These are phyloP conservation scores for Alces alces DNA, from an alignment of 2,113 vertebrate genomes.

Conservation along the genomic window DNA sequence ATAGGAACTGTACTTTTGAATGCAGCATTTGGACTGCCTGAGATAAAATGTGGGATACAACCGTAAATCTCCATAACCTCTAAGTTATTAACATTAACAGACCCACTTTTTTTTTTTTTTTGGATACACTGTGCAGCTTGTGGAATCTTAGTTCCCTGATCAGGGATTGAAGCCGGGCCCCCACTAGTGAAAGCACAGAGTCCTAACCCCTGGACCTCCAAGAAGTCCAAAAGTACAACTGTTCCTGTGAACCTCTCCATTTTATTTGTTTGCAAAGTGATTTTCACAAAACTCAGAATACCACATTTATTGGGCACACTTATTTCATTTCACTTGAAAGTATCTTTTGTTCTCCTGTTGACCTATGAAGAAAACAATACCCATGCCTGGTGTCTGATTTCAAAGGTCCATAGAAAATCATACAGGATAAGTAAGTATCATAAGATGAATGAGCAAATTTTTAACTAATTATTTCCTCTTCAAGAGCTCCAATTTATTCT, in stretches of 20 bases:
- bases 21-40: background rate
- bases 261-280: slow-evolving; percentile 17
- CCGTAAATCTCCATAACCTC: background rate
- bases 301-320: background rate
- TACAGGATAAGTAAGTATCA: background rate
- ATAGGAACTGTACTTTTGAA: background rate
- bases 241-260: background rate
- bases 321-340: slow-evolving; percentile 16
- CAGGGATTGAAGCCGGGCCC: background rate
- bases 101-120: background rate
- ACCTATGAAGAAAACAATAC: background rate
- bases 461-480: slow-evolving; percentile 46
- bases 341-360: background rate
- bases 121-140: background rate
- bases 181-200: background rate
- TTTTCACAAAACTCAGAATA: slow-evolving; percentile 37
- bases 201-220: background rate
- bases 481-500: slow-evolving; percentile 2
- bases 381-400: background rate
- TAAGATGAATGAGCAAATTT: slow-evolving; percentile 33
- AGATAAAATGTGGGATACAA: background rate
- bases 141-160: background rate
- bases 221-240: background rate
- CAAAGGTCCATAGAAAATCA: background rate
- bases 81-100: background rate